These are phyloP conservation scores for Pollenia labialis DNA, from an alignment of 2,888 invertebrate genomes.

Conservation along the genomic window DNA sequence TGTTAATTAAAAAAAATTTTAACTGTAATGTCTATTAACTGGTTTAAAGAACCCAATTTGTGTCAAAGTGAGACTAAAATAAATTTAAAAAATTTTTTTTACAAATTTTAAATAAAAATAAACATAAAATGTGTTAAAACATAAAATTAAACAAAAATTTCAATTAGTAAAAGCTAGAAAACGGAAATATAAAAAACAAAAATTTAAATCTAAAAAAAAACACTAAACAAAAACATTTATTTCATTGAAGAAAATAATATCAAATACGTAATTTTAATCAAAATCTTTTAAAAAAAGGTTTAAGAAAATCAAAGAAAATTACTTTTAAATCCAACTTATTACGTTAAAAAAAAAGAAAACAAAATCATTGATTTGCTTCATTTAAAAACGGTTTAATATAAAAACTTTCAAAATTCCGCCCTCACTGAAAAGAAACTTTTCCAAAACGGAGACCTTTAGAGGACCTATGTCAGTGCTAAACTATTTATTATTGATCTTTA, in stretches of 20 bases:
- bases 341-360: not conserved
- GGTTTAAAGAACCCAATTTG: conserved; percentile 53
- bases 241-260: not conserved
- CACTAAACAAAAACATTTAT: not conserved
- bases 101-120: conserved; percentile 47
- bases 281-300: conserved; percentile 19
- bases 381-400: conserved; percentile 14
- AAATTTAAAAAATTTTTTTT: conserved; percentile 45
- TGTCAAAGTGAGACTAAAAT: conserved; percentile 58
- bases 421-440: conserved; percentile 78
- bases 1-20: conserved; percentile 30
- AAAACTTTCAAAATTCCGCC: conserved; percentile 81
- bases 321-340: not conserved
- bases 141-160: not conserved
- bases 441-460: conserved; percentile 82
- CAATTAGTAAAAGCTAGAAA: not conserved
- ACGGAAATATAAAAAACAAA: not conserved
- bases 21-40: conserved; percentile 74
- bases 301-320: conserved; percentile 22
- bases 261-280: not conserved
- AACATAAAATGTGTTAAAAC: conserved; percentile 58
- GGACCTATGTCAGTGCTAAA: conserved; percentile 84
- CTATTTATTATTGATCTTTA: conserved; percentile 81
- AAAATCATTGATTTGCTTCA: conserved; percentile 6
- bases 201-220: not conserved